These are phyloP conservation scores for Halictus ligatus DNA, from an alignment of 2,888 invertebrate genomes.

Conservation along the genomic window DNA sequence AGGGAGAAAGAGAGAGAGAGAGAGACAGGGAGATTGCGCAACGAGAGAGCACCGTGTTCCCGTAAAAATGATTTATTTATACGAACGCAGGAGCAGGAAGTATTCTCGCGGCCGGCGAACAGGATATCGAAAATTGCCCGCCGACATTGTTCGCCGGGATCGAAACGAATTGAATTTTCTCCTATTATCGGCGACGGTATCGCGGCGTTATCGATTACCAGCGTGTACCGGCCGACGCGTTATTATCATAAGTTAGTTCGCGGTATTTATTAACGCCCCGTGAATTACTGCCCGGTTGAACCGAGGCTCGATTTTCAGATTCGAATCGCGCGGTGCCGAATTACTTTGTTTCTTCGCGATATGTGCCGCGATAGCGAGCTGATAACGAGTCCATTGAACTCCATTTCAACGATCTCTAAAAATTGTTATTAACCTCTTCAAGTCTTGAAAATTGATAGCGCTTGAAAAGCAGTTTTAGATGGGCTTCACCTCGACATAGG, in stretches of 20 bases:
- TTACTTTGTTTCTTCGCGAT: not conserved
- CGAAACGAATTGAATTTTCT: constrained; percentile 53
- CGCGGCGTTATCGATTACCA: constrained; percentile 46
- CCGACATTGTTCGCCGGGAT: constrained; percentile 28
- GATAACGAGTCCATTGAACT: too few species aligned
- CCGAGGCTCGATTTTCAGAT: not conserved
- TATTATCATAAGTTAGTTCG: constrained; percentile 49
- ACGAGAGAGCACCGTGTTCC: not conserved
- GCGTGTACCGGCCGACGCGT: constrained; percentile 29
- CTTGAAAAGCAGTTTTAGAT: too few species aligned
- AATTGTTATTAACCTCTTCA: too few species aligned
- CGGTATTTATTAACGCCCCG: constrained; percentile 44
- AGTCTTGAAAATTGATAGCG: too few species aligned
- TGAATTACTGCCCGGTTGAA: not conserved
- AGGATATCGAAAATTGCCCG: constrained; percentile 39
- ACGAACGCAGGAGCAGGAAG: constrained; percentile 12
- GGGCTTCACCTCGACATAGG: not conserved
- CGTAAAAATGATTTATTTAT: constrained; percentile 29
- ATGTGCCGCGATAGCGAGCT: not conserved
- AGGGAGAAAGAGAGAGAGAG: not conserved
- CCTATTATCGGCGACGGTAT: constrained; percentile 47
- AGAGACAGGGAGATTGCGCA: not conserved
- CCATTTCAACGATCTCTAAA: too few species aligned
- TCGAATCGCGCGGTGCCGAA: not conserved
- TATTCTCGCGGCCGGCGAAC: constrained; percentile 22